Base-by-base conservation (phyloP, 2,797 vertebrate genomes). In the Rachycentron canadum region DNA sequence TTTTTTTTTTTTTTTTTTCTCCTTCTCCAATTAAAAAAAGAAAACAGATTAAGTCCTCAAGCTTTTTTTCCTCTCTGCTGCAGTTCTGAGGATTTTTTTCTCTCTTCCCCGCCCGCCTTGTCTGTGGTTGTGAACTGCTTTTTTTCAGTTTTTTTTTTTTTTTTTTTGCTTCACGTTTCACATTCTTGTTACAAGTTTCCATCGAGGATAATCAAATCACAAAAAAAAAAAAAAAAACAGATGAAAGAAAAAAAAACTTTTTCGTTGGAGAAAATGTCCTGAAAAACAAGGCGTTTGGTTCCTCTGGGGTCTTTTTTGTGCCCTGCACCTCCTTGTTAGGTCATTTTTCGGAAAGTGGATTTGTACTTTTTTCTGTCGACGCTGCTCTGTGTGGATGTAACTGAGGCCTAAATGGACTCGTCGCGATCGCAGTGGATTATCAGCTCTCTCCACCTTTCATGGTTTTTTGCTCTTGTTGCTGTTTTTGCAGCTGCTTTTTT, bases 51-150 rank as follows among this genome's bases (percentile, higher is more conserved):
- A 81, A 86, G 63, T 79, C 73, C 64, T 87, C 57, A 28, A 90
- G 88, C 58, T 82, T 86, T 70, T 78, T 73, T 62, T 52, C 61
- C 81, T 80, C 84, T 84, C 73, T 79, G 81, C 84, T 83, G 84
- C 86, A 83, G 73, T 88, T 87, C 53, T 70, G 88, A 88, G 88
- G 90, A 92, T 59, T 58, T 79, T 50, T 21, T n/a, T n/a, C n/a
- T 79, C 63, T 76, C 72, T 45, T 57, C 62, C 58, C 84, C 38
- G 69, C 81, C 82, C 71, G 79, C 47, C 80, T 87, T 70, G 86
- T 88, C 91, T 86, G 85, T 88, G 86, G 78, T 92, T 56, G 78
- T 86, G 75, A 89, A 64, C 77, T 78, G 72, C 61, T 82, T 79
- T 70, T 72, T n/a, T n/a, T n/a, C n/a, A n/a, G n/a, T 38, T 38